Percentiles rank a stretch among this genome's conserved stretches.
Evolutionary conservation across 1,140 invertebrate species (phyloP).

Genomic region (Hylaeus anthracinus): DNA sequence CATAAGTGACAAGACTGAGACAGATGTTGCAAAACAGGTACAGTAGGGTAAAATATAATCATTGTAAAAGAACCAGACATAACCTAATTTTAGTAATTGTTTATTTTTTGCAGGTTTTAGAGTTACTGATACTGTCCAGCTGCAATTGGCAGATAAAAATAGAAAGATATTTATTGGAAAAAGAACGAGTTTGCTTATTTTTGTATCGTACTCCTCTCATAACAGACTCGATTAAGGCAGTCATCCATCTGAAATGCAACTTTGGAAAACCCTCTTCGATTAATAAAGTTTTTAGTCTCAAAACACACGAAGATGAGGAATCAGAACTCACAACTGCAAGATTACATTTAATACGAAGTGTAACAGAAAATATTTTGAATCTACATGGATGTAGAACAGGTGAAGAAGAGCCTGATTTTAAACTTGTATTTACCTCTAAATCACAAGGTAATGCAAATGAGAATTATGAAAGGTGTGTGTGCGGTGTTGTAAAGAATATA

Average conservation of each 20-base stretch:
- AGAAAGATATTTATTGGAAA: slow-evolving; percentile 56
- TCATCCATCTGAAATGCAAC: slow-evolving; percentile 37
- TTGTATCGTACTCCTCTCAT: slow-evolving; percentile 64
- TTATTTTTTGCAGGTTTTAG: slow-evolving; percentile 60
- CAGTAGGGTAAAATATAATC: slow-evolving; percentile 34
- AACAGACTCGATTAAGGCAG: slow-evolving; percentile 55
- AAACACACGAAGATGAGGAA: slow-evolving; percentile 60
- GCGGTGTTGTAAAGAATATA: slow-evolving; percentile 80
- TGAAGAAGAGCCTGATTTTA: slow-evolving; percentile 59
- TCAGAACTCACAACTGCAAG: slow-evolving; percentile 73
- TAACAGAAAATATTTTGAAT: slow-evolving; percentile 75
- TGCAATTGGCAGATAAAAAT: slow-evolving; percentile 64
- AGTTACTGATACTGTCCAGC: slow-evolving; percentile 59
- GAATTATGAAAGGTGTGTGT: slow-evolving; percentile 70
- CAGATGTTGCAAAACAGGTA: slow-evolving; percentile 62
- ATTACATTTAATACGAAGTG: slow-evolving; percentile 72
- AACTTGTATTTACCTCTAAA: slow-evolving; percentile 77
- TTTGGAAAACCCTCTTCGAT: slow-evolving; percentile 60
- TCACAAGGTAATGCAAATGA: slow-evolving; percentile 71
- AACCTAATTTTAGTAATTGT: slow-evolving; percentile 36
- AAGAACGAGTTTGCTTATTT: slow-evolving; percentile 67
- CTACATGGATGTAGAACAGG: slow-evolving; percentile 64
- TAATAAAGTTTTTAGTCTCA: slow-evolving; percentile 51
- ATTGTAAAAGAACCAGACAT: slow-evolving; percentile 14
- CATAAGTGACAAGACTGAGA: slow-evolving; percentile 11